Evolutionary conservation across 2,888 invertebrate species (phyloP), one percentile per base, ranked within the genome.

Genomic region (Drosophila longiperda): DNA sequence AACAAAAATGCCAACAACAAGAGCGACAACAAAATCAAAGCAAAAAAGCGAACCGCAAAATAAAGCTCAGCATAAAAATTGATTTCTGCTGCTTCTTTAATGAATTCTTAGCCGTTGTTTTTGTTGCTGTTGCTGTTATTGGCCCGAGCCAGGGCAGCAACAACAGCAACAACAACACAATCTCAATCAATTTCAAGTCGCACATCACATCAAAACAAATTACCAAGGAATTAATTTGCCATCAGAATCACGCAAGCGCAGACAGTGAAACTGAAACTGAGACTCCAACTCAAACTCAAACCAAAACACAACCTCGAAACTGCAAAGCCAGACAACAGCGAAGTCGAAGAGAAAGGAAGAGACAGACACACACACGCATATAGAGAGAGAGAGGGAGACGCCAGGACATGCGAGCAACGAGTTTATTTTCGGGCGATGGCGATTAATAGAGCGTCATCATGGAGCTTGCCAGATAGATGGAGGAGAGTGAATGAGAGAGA

Each of bases 151-250:
- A 67, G 64, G 55, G 20, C 62, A 61, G 33, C 32, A 66, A 12
- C 62, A 78, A 32, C 61, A 79, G 59, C 86, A 86, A 68, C 78
- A 80, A 70, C 80, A 87, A 80, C 90, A 84, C 89, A 88, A 90
- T 90, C 90, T 88, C 90, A 88, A 88, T 90, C 90, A 88, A 88
- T 90, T 88, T 88, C 83, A 83, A 88, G 87, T 90, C 83, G 82
- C 82, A 88, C 88, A 86, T 84, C 84, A 87, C 88, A 91, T 91
- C 90, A 90, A 89, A 91, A 90, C 89, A 92, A 91, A 91, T 91
- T 91, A 91, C 91, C 81, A 90, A 86, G 83, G 84, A 91, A 92
- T 91, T 91, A 92, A 92, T 91, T 92, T 90, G 87, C 82, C 83
- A 85, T 81, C 82, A 84, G 85, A 87, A 87, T 84, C 90, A 90